Conservation (phyloP, 2,113 vertebrate species). For the Gadus macrocephalus region DNA sequence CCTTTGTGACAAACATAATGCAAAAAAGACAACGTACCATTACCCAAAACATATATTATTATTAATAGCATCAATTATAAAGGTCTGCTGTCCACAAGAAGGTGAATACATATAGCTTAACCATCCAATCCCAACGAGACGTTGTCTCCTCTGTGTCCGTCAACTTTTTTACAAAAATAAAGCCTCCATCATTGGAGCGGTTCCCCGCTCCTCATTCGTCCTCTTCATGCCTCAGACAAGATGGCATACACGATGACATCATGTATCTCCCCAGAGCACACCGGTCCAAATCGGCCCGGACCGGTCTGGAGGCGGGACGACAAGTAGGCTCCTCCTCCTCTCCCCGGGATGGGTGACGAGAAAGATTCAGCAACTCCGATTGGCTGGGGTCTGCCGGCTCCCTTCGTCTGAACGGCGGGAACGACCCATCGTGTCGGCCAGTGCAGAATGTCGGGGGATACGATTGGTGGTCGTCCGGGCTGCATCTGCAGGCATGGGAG, state of each 20-base stretch:
- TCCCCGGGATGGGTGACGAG: neutral
- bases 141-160: too few species aligned
- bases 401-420: neutral
- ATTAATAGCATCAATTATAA: too few species aligned
- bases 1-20: too few species aligned
- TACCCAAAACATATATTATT: too few species aligned
- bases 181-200: too few species aligned
- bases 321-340: too few species aligned
- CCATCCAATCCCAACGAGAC: too few species aligned
- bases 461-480: conserved; percentile 18
- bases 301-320: neutral
- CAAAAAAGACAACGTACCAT: too few species aligned
- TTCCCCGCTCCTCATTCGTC: neutral
- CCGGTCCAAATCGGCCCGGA: neutral
- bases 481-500: conserved; percentile 3
- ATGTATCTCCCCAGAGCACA: conserved; percentile 13
- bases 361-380: neutral
- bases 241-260: conserved; percentile 39
- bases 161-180: too few species aligned
- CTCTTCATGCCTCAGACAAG: conserved; percentile 35
- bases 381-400: conserved; percentile 6
- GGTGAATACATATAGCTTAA: too few species aligned
- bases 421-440: neutral
- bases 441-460: neutral
- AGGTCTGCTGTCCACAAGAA: too few species aligned